phyloP scores from a whole-genome alignment of 2,113 vertebrate genomes.

The Euleptes europaea region DNA sequence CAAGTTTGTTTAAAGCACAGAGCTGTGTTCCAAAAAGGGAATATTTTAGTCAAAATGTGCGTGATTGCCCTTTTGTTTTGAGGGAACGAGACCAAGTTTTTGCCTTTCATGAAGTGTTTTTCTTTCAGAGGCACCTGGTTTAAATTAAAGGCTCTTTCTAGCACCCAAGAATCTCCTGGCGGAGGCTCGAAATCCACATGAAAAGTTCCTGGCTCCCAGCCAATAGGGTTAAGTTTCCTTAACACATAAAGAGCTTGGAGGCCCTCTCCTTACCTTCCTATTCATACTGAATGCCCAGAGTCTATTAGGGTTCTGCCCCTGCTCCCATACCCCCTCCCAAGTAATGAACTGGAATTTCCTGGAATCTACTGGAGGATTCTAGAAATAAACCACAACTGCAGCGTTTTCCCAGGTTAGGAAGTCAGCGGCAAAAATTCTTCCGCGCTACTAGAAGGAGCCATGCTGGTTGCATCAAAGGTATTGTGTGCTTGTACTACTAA shows the following conservation, averaged over 20 bases:
- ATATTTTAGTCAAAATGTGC: constrained; percentile 33
- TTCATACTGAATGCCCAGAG: constrained; percentile 29
- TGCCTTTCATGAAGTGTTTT: constrained; percentile 60
- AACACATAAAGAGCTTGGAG: constrained; percentile 41
- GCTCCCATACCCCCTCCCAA: constrained; percentile 24
- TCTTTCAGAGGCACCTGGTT: constrained; percentile 72
- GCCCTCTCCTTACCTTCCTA: constrained; percentile 24
- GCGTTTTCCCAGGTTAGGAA: neutral
- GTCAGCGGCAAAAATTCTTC: constrained; percentile 4
- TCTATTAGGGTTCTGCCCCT: constrained; percentile 45
- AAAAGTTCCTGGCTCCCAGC: constrained; percentile 60
- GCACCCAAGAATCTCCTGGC: constrained; percentile 73
- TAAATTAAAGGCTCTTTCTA: constrained; percentile 71
- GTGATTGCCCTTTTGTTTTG: constrained; percentile 37
- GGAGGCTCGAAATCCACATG: constrained; percentile 67
- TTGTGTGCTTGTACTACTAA: neutral
- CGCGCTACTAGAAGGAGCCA: neutral
- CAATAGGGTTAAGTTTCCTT: constrained; percentile 55
- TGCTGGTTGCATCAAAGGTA: neutral
- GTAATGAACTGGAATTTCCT: constrained; percentile 63
- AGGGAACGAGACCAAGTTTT: constrained; percentile 51
- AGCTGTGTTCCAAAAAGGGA: constrained; percentile 10
- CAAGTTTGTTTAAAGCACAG: neutral
- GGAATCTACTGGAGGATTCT: constrained; percentile 42
- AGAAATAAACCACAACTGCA: constrained; percentile 31